Evolutionary conservation across 2,797 vertebrate genomes (phyloP).

Genomic region (Lacerta bilineata): DNA sequence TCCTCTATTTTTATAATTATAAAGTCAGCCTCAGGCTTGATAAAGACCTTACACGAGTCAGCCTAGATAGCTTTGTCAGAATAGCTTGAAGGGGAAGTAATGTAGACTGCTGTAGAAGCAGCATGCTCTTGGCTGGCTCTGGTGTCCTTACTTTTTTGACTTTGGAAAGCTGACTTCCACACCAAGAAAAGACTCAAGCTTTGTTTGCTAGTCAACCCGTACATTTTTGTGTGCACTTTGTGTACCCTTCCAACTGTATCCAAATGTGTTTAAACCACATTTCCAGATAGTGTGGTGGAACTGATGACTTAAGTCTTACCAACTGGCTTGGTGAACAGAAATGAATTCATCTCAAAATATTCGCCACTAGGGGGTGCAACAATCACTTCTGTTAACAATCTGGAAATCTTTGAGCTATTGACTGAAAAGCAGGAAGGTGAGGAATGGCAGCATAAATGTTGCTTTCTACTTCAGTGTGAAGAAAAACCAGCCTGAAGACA

Average conservation of each 20-base stretch:
- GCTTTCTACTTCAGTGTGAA: background rate
- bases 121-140: background rate
- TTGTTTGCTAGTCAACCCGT: background rate
- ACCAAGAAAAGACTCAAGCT: background rate
- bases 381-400: background rate
- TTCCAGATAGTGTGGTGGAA: background rate
- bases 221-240: background rate
- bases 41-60: background rate
- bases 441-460: background rate
- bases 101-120: background rate
- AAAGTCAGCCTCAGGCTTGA: background rate
- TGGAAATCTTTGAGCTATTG: background rate
- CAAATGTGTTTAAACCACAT: background rate
- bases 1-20: background rate
- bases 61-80: background rate
- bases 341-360: background rate
- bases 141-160: too few species aligned
- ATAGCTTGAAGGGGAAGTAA: background rate
- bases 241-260: background rate
- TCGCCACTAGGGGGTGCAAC: slow-evolving; percentile 35
- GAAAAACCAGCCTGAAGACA: background rate
- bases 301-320: background rate
- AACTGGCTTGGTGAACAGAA: background rate
- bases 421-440: background rate
- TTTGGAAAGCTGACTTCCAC: background rate